phyloP scores from a whole-genome alignment of 2,888 invertebrate genomes.

The Drosophila engyochracea region DNA sequence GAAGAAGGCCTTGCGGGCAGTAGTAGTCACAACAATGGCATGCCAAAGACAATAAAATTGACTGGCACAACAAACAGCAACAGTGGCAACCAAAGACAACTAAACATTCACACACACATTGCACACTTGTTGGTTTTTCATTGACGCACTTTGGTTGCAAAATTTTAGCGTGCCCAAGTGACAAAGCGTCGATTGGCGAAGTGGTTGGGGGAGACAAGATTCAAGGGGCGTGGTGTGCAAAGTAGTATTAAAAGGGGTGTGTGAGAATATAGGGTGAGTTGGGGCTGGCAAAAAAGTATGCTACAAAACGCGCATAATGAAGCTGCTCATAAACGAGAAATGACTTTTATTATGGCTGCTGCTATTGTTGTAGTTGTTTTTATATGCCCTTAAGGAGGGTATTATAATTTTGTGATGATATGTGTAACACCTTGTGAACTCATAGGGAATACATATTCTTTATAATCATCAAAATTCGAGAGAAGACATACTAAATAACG shows the following conservation, averaged over 20 bases:
- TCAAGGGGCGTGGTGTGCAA: slow-evolving; percentile 12
- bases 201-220: neutral
- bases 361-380: slow-evolving; percentile 12
- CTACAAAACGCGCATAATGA: slow-evolving; percentile 75
- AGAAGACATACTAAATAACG: neutral
- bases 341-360: slow-evolving; percentile 40
- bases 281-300: slow-evolving; percentile 58
- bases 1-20: slow-evolving; percentile 25
- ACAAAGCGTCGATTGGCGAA: slow-evolving; percentile 22
- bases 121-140: slow-evolving; percentile 69
- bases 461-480: neutral
- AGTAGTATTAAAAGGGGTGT: slow-evolving; percentile 2
- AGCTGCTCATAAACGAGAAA: slow-evolving; percentile 71
- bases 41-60: slow-evolving; percentile 68
- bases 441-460: neutral
- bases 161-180: slow-evolving; percentile 62
- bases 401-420: neutral
- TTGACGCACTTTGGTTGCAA: slow-evolving; percentile 64
- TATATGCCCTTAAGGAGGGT: neutral
- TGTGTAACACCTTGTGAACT: neutral
- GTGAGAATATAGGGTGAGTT: neutral
- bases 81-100: slow-evolving; percentile 47
- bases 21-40: slow-evolving; percentile 53
- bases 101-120: slow-evolving; percentile 33
- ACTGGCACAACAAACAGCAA: slow-evolving; percentile 57